Conservation (phyloP, 2,113 vertebrate genomes). For the Isichthys henryi region DNA sequence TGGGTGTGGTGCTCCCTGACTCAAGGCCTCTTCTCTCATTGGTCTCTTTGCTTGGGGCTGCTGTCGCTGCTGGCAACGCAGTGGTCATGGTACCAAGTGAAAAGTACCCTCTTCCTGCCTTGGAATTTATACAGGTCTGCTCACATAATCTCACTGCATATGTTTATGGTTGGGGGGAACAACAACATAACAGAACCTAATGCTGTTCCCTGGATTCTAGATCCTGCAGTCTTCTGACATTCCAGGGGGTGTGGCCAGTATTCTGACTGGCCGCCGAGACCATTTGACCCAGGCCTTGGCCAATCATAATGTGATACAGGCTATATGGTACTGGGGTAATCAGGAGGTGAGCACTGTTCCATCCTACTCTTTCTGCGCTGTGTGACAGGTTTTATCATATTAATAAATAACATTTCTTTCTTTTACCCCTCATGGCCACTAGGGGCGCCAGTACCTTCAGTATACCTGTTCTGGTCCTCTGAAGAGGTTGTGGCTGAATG, state of each 20-base stretch:
- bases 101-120: constrained; percentile 62
- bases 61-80: constrained; percentile 68
- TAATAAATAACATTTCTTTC: not conserved
- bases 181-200: not conserved
- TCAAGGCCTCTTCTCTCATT: constrained; percentile 69
- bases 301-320: constrained; percentile 77
- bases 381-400: not conserved
- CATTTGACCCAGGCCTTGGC: constrained; percentile 73
- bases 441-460: constrained; percentile 80
- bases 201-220: constrained; percentile 40
- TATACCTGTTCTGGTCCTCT: constrained; percentile 70
- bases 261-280: constrained; percentile 68
- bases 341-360: constrained; percentile 55
- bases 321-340: constrained; percentile 83
- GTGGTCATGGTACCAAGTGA: constrained; percentile 73
- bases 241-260: constrained; percentile 71
- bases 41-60: constrained; percentile 69
- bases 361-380: not conserved
- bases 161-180: not conserved
- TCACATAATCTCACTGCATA: not conserved
- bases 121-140: constrained; percentile 70
- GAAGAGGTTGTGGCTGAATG: constrained; percentile 66
- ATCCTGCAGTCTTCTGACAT: constrained; percentile 66
- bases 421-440: not conserved
- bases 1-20: constrained; percentile 74